Evolutionary conservation across 2,113 vertebrate genomes (phyloP).

Genomic region (Equus quagga): DNA sequence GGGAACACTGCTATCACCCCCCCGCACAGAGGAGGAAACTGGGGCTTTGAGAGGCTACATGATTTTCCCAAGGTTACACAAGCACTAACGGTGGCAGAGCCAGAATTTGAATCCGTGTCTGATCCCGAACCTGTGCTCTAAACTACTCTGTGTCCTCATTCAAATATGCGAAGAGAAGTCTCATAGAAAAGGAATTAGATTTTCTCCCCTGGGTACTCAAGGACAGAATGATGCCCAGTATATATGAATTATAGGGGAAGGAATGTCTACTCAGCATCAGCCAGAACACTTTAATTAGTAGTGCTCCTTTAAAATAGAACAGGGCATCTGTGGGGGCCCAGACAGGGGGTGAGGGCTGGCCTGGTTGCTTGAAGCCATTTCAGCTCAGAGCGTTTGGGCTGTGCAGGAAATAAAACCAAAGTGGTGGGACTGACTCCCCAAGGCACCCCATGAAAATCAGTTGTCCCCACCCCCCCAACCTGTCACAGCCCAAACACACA

Average conservation of each 20-base stretch:
- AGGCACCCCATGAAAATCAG: not conserved
- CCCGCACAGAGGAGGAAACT: not conserved
- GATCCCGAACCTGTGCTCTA: not conserved
- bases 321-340: not conserved
- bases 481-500: not conserved
- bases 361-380: not conserved
- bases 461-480: fast-evolving
- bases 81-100: not conserved
- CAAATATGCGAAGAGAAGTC: not conserved
- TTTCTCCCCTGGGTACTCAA: not conserved
- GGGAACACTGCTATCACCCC: not conserved
- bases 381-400: not conserved
- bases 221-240: not conserved
- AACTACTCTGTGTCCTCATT: not conserved
- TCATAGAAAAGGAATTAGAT: not conserved
- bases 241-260: not conserved
- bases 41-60: not conserved
- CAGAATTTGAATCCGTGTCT: not conserved
- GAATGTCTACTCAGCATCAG: not conserved
- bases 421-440: not conserved
- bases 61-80: not conserved
- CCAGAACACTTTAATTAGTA: not conserved
- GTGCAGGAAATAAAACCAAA: not conserved
- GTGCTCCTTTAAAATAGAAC: not conserved
- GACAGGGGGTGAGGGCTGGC: not conserved